Conservation (phyloP, 1,140 invertebrate genomes). For the Drosophila kanapiae region DNA sequence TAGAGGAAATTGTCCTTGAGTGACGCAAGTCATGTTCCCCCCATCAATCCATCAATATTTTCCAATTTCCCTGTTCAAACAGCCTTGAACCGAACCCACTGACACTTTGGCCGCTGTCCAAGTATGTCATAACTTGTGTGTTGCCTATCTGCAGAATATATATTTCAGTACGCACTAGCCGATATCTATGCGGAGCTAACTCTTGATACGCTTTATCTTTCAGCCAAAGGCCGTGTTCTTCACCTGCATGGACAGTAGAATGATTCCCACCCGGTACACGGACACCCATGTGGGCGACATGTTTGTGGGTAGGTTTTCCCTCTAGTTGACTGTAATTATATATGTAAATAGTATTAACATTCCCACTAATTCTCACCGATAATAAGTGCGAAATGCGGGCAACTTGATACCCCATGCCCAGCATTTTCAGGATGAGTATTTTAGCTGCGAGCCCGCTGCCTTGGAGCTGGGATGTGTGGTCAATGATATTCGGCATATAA, state of each 20-base stretch:
- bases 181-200: conserved; percentile 47
- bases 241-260: conserved; percentile 98
- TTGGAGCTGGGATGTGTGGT: conserved; percentile 96
- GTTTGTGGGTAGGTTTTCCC: conserved; percentile 93
- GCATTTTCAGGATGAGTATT: conserved; percentile 93
- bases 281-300: conserved; percentile 98
- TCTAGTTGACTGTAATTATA: not conserved
- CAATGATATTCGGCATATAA: conserved; percentile 96
- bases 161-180: conserved; percentile 40
- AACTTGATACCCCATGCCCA: conserved; percentile 96
- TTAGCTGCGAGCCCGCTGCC: conserved; percentile 97
- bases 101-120: conserved; percentile 55
- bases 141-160: conserved; percentile 24
- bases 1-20: not conserved
- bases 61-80: conserved; percentile 23
- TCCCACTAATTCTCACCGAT: conserved; percentile 29
- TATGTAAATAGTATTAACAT: conserved; percentile 4
- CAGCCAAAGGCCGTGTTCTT: conserved; percentile 98
- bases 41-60: conserved; percentile 22
- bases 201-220: conserved; percentile 54
- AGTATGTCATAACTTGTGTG: conserved; percentile 41
- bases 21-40: not conserved
- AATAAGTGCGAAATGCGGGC: conserved; percentile 96
- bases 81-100: conserved; percentile 52
- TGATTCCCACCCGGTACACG: conserved; percentile 97